These are phyloP conservation scores for Jacana jacana DNA, from an alignment of 2,113 vertebrate genomes.

Conservation along the genomic window DNA sequence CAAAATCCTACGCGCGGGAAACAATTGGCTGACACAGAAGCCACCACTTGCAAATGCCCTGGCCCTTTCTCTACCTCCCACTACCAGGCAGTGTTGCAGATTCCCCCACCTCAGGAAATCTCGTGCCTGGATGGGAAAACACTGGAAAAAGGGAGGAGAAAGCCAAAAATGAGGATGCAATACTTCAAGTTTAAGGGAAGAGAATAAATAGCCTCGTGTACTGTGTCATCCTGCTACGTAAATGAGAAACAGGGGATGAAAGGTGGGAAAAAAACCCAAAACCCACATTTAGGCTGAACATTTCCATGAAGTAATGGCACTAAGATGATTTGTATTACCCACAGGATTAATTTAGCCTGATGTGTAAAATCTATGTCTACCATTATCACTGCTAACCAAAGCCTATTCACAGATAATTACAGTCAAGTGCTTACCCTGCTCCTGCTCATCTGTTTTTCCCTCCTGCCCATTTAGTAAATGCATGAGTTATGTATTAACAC, in stretches of 20 bases:
- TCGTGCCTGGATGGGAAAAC: background rate
- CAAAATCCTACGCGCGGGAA: background rate
- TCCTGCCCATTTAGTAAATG: conserved; percentile 24
- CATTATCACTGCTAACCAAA: conserved; percentile 33
- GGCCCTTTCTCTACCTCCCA: background rate
- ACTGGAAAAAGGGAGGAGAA: background rate
- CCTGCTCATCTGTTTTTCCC: conserved; percentile 27
- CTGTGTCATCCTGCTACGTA: background rate
- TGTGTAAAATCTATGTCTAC: conserved; percentile 20
- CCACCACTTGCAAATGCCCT: background rate
- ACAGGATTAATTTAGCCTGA: conserved; percentile 25
- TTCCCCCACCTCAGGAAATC: background rate
- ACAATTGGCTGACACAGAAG: conserved; percentile 37
- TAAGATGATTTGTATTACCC: background rate
- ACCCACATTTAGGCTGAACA: background rate
- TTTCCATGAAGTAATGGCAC: conserved; percentile 1
- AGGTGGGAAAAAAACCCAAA: background rate
- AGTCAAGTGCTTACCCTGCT: conserved; percentile 15
- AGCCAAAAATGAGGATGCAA: background rate
- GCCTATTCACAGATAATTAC: conserved; percentile 41
- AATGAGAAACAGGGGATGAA: background rate
- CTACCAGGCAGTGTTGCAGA: background rate
- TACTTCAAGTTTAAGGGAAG: background rate
- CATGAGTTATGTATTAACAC: conserved; percentile 38
- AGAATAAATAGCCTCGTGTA: background rate